A percentile compares a stretch with the other conserved stretches of the same genome.
Conservation (phyloP, 2,888 invertebrate species). For the Andrena chrysosceles region DNA sequence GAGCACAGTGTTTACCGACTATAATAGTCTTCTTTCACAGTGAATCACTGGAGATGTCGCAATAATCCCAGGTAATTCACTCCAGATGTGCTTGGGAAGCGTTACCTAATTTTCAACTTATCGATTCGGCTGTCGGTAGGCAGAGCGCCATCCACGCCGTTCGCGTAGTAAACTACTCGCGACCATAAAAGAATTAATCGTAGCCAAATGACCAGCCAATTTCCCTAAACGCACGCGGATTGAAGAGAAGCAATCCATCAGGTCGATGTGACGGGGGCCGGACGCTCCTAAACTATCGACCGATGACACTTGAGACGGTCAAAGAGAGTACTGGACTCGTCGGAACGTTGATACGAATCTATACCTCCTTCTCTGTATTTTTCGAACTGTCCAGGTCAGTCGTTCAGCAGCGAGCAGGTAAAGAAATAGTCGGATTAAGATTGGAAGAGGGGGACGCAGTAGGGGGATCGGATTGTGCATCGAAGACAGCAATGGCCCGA, state of each 20-base stretch:
- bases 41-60: too few relatives aligned
- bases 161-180: not conserved
- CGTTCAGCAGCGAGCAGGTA: constrained; percentile 44
- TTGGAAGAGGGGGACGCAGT: constrained; percentile 24
- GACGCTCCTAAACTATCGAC: constrained; percentile 4
- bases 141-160: not conserved
- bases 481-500: constrained; percentile 37
- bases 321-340: constrained; percentile 16
- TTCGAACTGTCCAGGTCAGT: constrained; percentile 25
- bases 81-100: not conserved
- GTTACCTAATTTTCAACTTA: not conserved
- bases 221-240: constrained; percentile 17
- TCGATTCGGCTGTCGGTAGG: not conserved
- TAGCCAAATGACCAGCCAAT: not conserved
- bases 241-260: constrained; percentile 33
- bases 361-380: constrained; percentile 35
- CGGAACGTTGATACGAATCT: constrained; percentile 58
- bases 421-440: constrained; percentile 58
- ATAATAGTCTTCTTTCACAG: too few relatives aligned
- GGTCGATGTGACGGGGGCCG: constrained; percentile 30
- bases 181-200: constrained; percentile 13
- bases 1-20: too few relatives aligned
- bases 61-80: not conserved
- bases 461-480: constrained; percentile 43
- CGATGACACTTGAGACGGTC: constrained; percentile 35